These are phyloP conservation scores for Magallana angulata DNA, from an alignment of 1,140 invertebrate species.

Conservation along the genomic window DNA sequence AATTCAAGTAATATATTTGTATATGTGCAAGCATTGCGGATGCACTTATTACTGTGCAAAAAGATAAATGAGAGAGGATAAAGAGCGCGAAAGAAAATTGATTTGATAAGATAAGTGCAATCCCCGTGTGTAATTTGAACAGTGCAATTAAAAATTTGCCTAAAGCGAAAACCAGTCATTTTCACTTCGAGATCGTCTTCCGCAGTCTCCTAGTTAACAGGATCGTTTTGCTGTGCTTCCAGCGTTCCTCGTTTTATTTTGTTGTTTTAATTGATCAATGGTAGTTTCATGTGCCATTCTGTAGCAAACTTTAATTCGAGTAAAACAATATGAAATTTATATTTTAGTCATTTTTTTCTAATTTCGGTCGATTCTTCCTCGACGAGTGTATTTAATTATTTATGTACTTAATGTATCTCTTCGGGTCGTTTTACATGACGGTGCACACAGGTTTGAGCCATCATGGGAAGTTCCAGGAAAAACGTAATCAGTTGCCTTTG, in stretches of 20 bases:
- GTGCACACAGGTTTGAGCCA: no score
- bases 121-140: background rate
- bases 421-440: no score
- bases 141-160: slow-evolving; percentile 10
- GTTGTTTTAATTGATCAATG: background rate
- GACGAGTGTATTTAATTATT: background rate
- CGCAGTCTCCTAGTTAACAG: background rate
- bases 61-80: background rate
- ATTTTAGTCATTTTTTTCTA: background rate
- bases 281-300: background rate
- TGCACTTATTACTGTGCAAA: background rate
- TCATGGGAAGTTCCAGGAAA: no score
- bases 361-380: background rate
- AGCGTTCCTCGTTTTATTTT: background rate
- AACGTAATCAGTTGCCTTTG: no score
- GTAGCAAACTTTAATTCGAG: background rate
- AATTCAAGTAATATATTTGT: no score
- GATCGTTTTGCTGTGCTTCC: background rate
- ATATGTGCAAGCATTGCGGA: background rate
- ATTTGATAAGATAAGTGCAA: background rate
- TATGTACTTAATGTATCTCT: no score
- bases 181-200: background rate
- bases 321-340: background rate
- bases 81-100: background rate
- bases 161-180: background rate